Evolutionary conservation across 2,888 invertebrate species (phyloP), one percentile per base, ranked within the genome.

Genomic region (Liodrosophila aerea): DNA sequence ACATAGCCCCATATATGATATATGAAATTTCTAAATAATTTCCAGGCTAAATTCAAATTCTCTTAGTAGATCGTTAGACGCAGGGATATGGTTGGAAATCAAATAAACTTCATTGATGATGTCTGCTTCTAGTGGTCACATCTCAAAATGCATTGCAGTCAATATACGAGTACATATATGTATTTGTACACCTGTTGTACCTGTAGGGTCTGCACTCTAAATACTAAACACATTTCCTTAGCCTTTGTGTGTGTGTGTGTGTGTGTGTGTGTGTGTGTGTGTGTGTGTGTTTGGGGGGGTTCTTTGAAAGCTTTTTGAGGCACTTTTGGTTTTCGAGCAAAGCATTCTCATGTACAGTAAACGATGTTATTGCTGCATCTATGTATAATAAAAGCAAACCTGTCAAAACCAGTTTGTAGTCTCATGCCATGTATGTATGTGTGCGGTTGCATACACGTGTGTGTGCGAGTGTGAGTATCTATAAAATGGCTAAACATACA

Each of bases 321-420:
- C 77, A 78, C 77, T 78, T 82, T 64, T 78, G 77, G 83, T 82
- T 71, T 60, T 60, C 71, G 62, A 43, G 66, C 71, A 66, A 62
- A 49, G 66, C 66, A 43, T 29, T 22, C 5, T 4, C 22, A 22
- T n/a, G n/a, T n/a, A n/a, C n/a, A n/a, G n/a, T n/a, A n/a, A n/a
- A n/a, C n/a, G n/a, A n/a, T n/a, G n/a, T 22, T 22, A 22, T 22
- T 22, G 2, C 2, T 22, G 5, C 22, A 22, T 22, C 2, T 22
- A 22, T 4, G n/a, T n/a, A 52, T 27, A 29, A 52, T 22, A 37
- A 9, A 29, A n/a, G 15, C 7, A n/a, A n/a, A n/a, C n/a, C n/a
- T n/a, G n/a, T 58, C 9, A 59, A 58, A 59, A 50, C 59, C 15
- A 59, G 47, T 53, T 51, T 60, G 13, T 30, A 22, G 22, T 22